Evolutionary conservation across 1,140 invertebrate genomes (phyloP).

Genomic region (Bombus consobrinus): DNA sequence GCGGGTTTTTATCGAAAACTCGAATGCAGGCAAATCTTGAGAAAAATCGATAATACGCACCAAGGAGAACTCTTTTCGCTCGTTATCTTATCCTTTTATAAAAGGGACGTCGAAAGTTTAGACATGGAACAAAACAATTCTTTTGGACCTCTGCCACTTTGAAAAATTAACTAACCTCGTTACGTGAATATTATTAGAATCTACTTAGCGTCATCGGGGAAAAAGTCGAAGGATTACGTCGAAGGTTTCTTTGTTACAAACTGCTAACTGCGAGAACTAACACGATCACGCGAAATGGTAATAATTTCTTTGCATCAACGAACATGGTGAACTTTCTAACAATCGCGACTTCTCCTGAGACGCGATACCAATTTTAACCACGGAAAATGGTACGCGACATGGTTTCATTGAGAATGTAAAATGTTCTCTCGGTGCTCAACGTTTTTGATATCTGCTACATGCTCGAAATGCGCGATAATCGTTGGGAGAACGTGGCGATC

Average conservation of each 20-base stretch:
- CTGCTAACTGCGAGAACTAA: background rate
- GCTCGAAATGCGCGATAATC: background rate
- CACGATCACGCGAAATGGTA: constrained; percentile 6
- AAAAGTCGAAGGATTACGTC: constrained; percentile 4
- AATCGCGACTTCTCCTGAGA: background rate
- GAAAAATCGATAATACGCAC: background rate
- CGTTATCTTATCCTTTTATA: background rate
- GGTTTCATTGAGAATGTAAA: background rate
- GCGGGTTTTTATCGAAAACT: background rate
- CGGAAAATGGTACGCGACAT: background rate
- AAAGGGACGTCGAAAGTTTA: background rate
- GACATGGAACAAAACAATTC: background rate
- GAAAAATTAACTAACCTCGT: background rate
- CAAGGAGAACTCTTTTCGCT: background rate
- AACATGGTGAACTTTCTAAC: background rate
- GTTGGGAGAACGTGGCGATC: background rate
- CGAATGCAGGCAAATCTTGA: background rate
- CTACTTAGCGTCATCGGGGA: background rate
- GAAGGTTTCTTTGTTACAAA: background rate
- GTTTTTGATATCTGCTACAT: background rate
- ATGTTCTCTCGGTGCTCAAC: background rate
- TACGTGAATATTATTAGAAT: constrained; percentile 11
- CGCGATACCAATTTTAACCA: background rate
- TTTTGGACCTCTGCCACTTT: background rate
- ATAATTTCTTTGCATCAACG: background rate